Conservation (phyloP, 2,113 vertebrate species). For the Erpornis zantholeuca region DNA sequence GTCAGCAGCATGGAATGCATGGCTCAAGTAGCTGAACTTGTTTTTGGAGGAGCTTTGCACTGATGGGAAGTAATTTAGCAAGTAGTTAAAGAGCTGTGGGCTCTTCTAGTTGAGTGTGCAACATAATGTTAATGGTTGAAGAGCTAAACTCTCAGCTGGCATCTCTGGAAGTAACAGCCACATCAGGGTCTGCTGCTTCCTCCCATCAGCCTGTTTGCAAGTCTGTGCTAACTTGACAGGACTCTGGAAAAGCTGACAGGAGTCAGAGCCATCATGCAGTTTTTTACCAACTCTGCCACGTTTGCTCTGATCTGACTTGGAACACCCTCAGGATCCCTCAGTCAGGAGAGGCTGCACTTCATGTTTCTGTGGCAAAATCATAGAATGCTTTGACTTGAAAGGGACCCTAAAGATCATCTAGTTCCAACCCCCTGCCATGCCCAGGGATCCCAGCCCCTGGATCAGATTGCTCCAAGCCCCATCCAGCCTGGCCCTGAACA, state of each 20-base stretch:
- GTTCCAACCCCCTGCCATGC: neutral
- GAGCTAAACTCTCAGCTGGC: neutral
- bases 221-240: neutral
- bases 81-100: neutral
- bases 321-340: neutral
- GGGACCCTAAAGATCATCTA: neutral
- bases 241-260: neutral
- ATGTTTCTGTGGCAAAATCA: neutral
- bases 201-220: neutral
- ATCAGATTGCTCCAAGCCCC: neutral
- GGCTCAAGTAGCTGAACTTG: neutral
- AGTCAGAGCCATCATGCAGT: neutral
- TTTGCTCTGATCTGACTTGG: neutral
- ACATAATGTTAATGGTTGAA: accelerated
- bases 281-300: neutral
- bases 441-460: neutral
- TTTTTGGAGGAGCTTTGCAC: neutral
- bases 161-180: neutral
- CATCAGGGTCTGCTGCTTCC: neutral
- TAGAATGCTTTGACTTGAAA: neutral
- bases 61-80: neutral
- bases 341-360: neutral
- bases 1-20: neutral
- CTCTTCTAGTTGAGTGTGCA: neutral
- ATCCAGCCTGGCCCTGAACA: neutral